These are phyloP conservation scores for Danio jaintianensis DNA, from an alignment of 2,797 vertebrate genomes.

Conservation along the genomic window DNA sequence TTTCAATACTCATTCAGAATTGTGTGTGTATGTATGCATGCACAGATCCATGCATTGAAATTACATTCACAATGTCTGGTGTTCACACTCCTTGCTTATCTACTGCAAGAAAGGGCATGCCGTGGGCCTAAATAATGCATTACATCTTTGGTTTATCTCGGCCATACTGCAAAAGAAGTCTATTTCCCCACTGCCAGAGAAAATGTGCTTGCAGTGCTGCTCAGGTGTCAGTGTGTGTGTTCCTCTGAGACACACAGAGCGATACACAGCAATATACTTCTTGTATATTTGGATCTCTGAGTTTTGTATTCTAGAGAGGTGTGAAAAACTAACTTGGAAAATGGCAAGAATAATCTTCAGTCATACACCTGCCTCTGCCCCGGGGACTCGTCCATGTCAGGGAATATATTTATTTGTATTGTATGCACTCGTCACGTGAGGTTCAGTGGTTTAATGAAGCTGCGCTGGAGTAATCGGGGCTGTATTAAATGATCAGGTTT, in stretches of 20 bases:
- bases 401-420: conserved; percentile 60
- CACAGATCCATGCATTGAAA: conserved; percentile 17
- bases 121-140: conserved; percentile 51
- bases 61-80: conserved; percentile 36
- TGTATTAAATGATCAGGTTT: conserved; percentile 56
- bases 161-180: conserved; percentile 38
- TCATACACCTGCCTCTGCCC: conserved; percentile 72
- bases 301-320: conserved; percentile 57
- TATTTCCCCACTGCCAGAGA: conserved; percentile 42
- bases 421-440: conserved; percentile 27
- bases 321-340: conserved; percentile 56
- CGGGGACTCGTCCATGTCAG: conserved; percentile 60
- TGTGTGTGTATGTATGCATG: not conserved
- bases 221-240: conserved; percentile 32
- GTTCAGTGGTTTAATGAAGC: conserved; percentile 66
- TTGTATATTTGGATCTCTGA: conserved; percentile 65
- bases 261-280: conserved; percentile 16
- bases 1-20: too few relatives aligned
- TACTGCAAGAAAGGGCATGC: conserved; percentile 42
- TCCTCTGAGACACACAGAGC: conserved; percentile 13
- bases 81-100: conserved; percentile 33
- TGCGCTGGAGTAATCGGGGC: conserved; percentile 68
- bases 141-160: conserved; percentile 50
- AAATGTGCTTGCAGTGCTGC: conserved; percentile 35
- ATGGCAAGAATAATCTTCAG: conserved; percentile 67